Conservation (phyloP, 2,888 invertebrate genomes). For the Poecilus cupreus region DNA sequence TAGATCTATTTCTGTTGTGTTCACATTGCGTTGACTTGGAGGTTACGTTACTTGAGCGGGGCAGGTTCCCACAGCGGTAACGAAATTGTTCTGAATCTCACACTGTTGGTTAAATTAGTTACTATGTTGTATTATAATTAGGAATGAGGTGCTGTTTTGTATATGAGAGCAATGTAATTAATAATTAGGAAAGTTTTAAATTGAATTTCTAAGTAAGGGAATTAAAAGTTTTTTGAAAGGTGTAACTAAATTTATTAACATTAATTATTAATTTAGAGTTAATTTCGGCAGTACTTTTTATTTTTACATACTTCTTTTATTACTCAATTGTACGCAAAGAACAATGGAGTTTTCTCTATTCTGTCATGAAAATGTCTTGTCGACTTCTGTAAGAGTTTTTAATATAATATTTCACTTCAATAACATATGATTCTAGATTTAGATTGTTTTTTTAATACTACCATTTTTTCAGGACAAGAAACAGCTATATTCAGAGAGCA, state of each 20-base stretch:
- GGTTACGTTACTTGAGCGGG: too few relatives aligned
- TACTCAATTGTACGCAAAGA: too few relatives aligned
- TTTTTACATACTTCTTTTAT: too few relatives aligned
- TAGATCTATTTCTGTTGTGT: neutral
- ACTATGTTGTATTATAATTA: neutral
- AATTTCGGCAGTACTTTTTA: neutral
- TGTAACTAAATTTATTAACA: neutral
- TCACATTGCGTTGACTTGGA: neutral
- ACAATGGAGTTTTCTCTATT: too few relatives aligned
- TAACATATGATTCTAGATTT: too few relatives aligned
- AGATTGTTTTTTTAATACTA: too few relatives aligned
- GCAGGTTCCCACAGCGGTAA: too few relatives aligned
- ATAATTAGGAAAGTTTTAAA: slow-evolving; percentile 7
- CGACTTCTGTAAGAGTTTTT: too few relatives aligned
- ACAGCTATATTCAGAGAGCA: too few relatives aligned
- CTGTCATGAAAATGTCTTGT: too few relatives aligned
- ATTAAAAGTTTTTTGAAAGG: neutral
- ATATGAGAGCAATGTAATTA: neutral
- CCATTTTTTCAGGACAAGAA: too few relatives aligned
- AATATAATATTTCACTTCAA: too few relatives aligned
- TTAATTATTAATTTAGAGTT: neutral
- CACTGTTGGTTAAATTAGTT: neutral
- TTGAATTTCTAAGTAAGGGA: neutral
- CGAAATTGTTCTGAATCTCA: neutral
- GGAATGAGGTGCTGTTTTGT: neutral